Base-by-base conservation (phyloP, 2,113 vertebrate genomes). In the Syngnathus floridae region DNA sequence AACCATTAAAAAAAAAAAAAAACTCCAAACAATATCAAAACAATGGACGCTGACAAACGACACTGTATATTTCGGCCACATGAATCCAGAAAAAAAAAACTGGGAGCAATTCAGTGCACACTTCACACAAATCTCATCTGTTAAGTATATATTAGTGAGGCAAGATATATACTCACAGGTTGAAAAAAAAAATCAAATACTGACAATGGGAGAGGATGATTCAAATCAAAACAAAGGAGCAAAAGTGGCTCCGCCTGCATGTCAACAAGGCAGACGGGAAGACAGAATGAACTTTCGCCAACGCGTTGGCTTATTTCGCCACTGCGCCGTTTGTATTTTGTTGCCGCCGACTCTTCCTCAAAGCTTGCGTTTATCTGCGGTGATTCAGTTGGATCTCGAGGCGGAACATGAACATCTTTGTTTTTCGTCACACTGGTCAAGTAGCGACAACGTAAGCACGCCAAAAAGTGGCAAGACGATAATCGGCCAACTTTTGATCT, bases 61-160 rank as follows among this genome's bases (percentile, higher is more conserved):
- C 78, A 88, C 87, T 85, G 88, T 92, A 90, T 79, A 87, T 87
- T 92, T 91, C 90, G 83, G 87, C 90, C 92, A 93, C 92, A 88
- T 84, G 88, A 90, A 92, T 78, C 90, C 88, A 74, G 89, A 91
- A 84, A 76, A 35, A 35, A 51, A 55, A 74, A 86, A 89, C 85
- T 67, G 73, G 87, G 73, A 72, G 90, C 89, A 87, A 90, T 83
- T 91, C 87, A 92, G 92, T 90, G 92, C 89, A 93, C 91, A 93
- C 93, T 93, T 93, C 89, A 92, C 92, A 40, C 87, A 69, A 75
- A 79, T 77, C 59, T 61, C n/a, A 14, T 61, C 89, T 86, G 81
- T 82, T 74, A 94, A 95, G 93, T 90, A 90, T 79, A 90, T 90
- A 89, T 61, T 59, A 86, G 84, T 72, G 88, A 90, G 85, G 78